Evolutionary conservation across 2,797 vertebrate species (phyloP), one percentile per base, ranked within the genome.

Genomic region (Acipenser oxyrinchus): DNA sequence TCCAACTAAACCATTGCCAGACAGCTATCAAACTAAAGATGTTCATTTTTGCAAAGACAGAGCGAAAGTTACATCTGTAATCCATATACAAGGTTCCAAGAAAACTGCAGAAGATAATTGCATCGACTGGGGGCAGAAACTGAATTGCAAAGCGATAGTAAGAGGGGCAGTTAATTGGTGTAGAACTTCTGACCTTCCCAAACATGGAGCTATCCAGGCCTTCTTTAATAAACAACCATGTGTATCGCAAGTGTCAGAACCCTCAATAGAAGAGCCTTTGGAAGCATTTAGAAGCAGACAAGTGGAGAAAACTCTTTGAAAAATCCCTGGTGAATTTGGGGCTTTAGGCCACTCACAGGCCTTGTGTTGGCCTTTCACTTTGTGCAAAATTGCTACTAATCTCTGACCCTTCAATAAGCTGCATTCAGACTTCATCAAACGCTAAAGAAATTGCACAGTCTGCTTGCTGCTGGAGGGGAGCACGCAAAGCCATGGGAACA

Each of bases 381-480:
- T 71, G 74, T 66, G 82, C 81, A 80, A 72, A 75, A 81, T 80
- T 79, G 79, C 80, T 78, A 82, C 85, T 90, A 87, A 89, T 88
- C 88, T 87, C 82, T 88, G 87, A 89, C 87, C 87, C 85, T 86
- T 89, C 87, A 87, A 89, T 88, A 88, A 89, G 86, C 87, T 82
- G 81, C 81, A 87, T 88, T 89, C 84, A 90, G 82, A 86, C 79
- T 84, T 84, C 83, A 86, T 89, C 83, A 88, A 86, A 85, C 83
- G 82, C 86, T 83, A 61, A 72, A 81, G 82, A 75, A 79, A 83
- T 78, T 86, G 86, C 81, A 85, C 81, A 84, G 71, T 79, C 76
- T 83, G 71, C 84, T 85, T 85, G 85, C 82, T 77, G 80, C 52
- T 55, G 72, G 83, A 80, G 49, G 65, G 12, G 49, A 55, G 11